Evolutionary conservation across 37 sponge, comb jelly and placozoan genomes (phyloP).

Genomic region (Beroe ovata): DNA sequence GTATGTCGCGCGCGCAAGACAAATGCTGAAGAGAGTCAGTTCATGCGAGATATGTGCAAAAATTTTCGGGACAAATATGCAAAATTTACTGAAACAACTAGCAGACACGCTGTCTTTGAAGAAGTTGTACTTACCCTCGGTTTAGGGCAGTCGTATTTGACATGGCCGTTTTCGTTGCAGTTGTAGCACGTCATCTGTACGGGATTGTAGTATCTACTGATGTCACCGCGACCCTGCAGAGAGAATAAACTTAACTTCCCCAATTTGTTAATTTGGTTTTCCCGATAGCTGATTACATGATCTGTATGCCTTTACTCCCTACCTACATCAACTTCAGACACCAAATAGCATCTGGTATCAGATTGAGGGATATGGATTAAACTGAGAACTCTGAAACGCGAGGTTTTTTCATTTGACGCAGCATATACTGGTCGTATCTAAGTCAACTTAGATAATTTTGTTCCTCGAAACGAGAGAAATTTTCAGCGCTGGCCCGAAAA

Average conservation of each 20-base stretch:
- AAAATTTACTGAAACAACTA: not conserved
- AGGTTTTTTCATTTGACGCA: no score
- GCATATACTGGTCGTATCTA: no score
- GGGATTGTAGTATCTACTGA: conserved; percentile 36
- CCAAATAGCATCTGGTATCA: no score
- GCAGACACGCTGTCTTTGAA: not conserved
- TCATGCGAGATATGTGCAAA: not conserved
- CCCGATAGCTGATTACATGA: no score
- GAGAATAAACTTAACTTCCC: not conserved
- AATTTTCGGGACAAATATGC: not conserved
- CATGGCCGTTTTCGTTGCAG: conserved; percentile 52
- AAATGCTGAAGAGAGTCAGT: conserved; percentile 29
- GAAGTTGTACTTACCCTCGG: conserved; percentile 18
- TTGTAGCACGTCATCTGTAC: conserved; percentile 58
- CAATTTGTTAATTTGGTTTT: not conserved
- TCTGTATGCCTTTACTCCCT: no score
- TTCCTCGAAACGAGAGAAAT: no score
- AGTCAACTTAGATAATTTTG: no score
- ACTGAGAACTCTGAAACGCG: no score
- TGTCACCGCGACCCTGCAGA: not conserved
- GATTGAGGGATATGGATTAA: no score
- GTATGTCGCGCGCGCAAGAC: conserved; percentile 33
- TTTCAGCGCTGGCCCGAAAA: no score
- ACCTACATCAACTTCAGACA: no score
- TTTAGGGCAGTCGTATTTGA: conserved; percentile 63